Percentiles rank a stretch among this genome's conserved stretches.
These are phyloP conservation scores for Lutraria lutraria DNA, from an alignment of 2,888 invertebrate species.

Conservation along the genomic window DNA sequence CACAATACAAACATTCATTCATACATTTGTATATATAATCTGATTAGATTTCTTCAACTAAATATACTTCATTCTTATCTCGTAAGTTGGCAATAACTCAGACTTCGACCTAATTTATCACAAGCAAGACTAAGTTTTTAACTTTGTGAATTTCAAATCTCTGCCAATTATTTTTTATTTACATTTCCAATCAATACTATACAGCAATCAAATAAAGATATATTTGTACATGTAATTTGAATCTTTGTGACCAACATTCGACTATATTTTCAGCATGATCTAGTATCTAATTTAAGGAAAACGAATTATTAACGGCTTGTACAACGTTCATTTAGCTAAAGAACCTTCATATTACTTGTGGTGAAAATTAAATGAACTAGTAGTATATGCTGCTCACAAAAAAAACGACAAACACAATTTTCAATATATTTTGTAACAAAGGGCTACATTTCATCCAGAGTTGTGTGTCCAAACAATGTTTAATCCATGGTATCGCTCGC, in stretches of 20 bases:
- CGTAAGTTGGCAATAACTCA: neutral
- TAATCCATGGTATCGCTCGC: no score
- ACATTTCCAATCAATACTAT: neutral
- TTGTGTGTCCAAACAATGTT: no score
- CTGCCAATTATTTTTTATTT: neutral
- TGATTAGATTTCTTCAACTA: conserved; percentile 18
- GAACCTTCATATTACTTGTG: no score
- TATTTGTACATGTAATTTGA: neutral
- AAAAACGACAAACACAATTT: no score
- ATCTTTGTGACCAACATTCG: neutral
- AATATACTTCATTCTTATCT: conserved; percentile 11
- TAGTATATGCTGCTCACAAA: no score
- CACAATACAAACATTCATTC: neutral
- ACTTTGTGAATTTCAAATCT: neutral
- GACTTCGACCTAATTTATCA: neutral
- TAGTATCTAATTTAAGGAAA: no score
- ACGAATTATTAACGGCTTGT: no score
- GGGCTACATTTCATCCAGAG: no score
- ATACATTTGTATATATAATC: neutral
- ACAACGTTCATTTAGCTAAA: no score
- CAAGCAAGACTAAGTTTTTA: neutral
- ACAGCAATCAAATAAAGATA: neutral
- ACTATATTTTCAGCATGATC: no score
- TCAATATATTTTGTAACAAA: no score
- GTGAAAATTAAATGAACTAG: no score